phyloP scores from a whole-genome alignment of 2,113 vertebrate genomes.

The Gobio gobio region DNA sequence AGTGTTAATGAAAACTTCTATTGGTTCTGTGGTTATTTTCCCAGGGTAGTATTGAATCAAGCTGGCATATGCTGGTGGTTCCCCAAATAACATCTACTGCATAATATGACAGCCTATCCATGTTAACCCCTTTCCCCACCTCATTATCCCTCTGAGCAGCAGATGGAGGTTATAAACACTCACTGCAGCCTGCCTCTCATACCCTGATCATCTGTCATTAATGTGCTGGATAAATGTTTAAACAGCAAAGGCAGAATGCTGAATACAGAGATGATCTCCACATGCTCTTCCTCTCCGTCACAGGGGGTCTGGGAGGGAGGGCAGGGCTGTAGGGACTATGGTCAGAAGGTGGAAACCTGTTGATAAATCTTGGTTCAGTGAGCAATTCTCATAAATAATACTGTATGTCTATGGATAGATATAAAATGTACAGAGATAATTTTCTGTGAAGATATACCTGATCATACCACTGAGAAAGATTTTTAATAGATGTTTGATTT shows the following conservation, averaged over 20 bases:
- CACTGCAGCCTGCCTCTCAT: conserved; percentile 14
- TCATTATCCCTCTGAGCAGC: conserved; percentile 2
- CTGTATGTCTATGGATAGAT: not conserved
- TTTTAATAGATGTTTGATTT: not conserved
- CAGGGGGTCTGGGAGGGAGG: not conserved
- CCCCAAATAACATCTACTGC: not conserved
- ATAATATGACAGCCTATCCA: not conserved
- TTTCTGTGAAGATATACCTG: not conserved
- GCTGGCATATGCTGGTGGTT: not conserved
- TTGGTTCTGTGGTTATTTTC: not conserved
- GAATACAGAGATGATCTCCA: conserved; percentile 43
- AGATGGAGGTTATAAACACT: not conserved
- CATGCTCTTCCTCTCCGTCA: conserved; percentile 1
- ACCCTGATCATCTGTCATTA: conserved; percentile 39
- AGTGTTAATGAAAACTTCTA: no score
- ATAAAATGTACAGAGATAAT: not conserved
- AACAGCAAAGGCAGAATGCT: conserved; percentile 59
- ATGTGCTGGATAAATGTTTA: conserved; percentile 63
- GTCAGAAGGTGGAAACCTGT: conserved; percentile 29
- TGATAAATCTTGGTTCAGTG: not conserved
- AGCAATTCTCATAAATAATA: not conserved
- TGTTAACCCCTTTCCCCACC: not conserved
- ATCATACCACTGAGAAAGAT: not conserved
- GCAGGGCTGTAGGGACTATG: not conserved
- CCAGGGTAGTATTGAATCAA: not conserved